phyloP scores from a whole-genome alignment of 2,888 invertebrate species.

The Drosophila leonis region DNA sequence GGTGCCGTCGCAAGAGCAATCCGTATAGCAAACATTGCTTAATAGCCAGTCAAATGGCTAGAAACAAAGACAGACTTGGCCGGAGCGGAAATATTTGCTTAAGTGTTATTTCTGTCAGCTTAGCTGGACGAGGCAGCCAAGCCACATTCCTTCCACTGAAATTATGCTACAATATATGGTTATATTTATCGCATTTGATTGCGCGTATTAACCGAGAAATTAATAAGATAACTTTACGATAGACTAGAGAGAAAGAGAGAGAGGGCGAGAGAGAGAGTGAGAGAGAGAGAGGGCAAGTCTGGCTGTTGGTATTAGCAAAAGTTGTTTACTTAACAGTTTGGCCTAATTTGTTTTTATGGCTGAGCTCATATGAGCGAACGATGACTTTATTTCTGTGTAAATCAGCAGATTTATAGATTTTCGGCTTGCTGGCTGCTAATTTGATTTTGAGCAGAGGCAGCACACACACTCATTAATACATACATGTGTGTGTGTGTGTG shows the following conservation, averaged over 20 bases:
- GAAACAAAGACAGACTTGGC: slow-evolving; percentile 41
- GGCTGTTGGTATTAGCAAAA: slow-evolving; percentile 41
- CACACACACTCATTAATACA: slow-evolving; percentile 17
- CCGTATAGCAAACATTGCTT: slow-evolving; percentile 67
- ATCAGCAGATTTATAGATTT: slow-evolving; percentile 78
- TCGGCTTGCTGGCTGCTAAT: slow-evolving; percentile 71
- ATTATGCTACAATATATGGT: slow-evolving; percentile 77
- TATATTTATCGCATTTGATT: slow-evolving; percentile 79
- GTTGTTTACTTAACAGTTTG: slow-evolving; percentile 82
- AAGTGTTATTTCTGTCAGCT: slow-evolving; percentile 82
- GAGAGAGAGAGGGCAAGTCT: neutral
- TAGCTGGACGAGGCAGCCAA: slow-evolving; percentile 52
- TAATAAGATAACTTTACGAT: slow-evolving; percentile 77
- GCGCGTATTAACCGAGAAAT: slow-evolving; percentile 77
- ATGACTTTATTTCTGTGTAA: slow-evolving; percentile 75
- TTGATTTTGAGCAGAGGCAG: slow-evolving; percentile 74
- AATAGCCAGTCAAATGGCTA: slow-evolving; percentile 69
- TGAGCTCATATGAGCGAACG: slow-evolving; percentile 39
- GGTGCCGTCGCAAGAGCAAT: slow-evolving; percentile 16
- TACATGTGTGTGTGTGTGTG: slow-evolving; percentile 2
- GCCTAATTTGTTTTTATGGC: slow-evolving; percentile 80
- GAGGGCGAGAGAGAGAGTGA: neutral
- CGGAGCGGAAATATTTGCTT: slow-evolving; percentile 70
- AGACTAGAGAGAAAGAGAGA: neutral
- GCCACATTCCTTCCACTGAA: slow-evolving; percentile 28